Evolutionary conservation across 1,140 invertebrate genomes (phyloP), one percentile per base, ranked within the genome.

Genomic region (Pseudobourletiella spinata): DNA sequence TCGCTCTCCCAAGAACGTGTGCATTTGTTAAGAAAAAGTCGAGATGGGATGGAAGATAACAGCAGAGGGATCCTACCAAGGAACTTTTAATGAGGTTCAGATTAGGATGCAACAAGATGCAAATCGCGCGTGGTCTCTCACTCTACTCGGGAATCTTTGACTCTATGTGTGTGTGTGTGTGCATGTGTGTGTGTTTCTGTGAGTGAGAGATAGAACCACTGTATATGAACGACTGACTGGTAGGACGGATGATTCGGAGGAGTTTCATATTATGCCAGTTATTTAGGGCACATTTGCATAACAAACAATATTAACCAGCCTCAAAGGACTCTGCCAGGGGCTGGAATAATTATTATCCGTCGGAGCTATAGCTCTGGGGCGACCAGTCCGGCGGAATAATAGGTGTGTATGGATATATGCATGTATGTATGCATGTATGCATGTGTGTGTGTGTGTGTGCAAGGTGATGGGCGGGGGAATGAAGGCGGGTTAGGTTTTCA

Each of bases 221-320:
- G 35, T 39, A 11, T 39, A 11, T n/a, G 35, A 39, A 11, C 11
- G 35, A 11, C 35, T 39, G 11, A 39, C n/a, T 39, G 35, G n/a
- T n/a, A n/a, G n/a, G n/a, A n/a, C n/a, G n/a, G n/a, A n/a, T n/a
- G n/a, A n/a, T n/a, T n/a, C n/a, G n/a, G n/a, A n/a, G n/a, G n/a
- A 39, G 35, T 39, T 39, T 39, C 24, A 46, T n/a, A 46, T 46
- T 3, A 46, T 46, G 43, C n/a, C n/a, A n/a, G 24, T 46, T 46
- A 46, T 46, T 46, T 46, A 46, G 43, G n/a, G 43, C 24, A 16
- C 24, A 46, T 46, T 46, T 46, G 43, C 43, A 46, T 46, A 46
- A 46, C 43, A 46, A 46, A 46, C 43, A 46, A 46, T 46, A n/a
- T n/a, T n/a, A n/a, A n/a, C n/a, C n/a, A n/a, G n/a, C n/a, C n/a